Evolutionary conservation across 1,140 invertebrate species (phyloP), one percentile per base, ranked within the genome.

Genomic region (Lanistes nyassanus): DNA sequence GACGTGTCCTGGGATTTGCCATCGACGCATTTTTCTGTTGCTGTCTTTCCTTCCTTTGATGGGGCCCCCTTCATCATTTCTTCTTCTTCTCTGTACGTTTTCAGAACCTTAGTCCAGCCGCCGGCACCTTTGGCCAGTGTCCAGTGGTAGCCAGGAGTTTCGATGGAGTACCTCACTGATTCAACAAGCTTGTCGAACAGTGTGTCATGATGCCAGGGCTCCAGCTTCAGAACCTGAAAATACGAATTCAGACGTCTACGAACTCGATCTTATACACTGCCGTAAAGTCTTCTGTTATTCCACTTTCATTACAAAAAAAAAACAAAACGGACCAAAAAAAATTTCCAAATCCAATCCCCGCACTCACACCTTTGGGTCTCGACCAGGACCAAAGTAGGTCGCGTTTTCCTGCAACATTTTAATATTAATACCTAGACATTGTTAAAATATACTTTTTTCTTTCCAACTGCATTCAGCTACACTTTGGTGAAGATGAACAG

Each of bases 71-170:
- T 72, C 13, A 53, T 51, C 21, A 71, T 74, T 53, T 74, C 53
- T 1, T 60, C 69, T 66, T 76, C 76, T 21, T 77, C 77, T 31
- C 77, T 77, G 51, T 83, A 79, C 29, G 75, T 51, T 11, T 66
- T 70, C 16, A 82, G 67, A 34, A 82, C 81, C 47, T 77, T 69
- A 5, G n/a, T 75, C 81, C 82, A 83, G 0, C 81, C 81, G 21
- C 82, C 80, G 4, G 73, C 80, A 7, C 69, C 75, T 51, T 80
- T 82, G 67, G 67, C 76, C 31, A 80, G 78, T 13, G 74, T 73
- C 82, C 82, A 83, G 34, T 80, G 69, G 62, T 83, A 83, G 11
- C 80, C 82, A 66, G 82, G 60, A 4, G 80, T 81, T 23, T 80
- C 60, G 26, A 83, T 80, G 34, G 82, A 71, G 58, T 77, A 83